A percentile compares a stretch with the other conserved stretches of the same genome.
phyloP scores from a whole-genome alignment of 2,888 invertebrate species.

The Tetrapedia diversipes region DNA sequence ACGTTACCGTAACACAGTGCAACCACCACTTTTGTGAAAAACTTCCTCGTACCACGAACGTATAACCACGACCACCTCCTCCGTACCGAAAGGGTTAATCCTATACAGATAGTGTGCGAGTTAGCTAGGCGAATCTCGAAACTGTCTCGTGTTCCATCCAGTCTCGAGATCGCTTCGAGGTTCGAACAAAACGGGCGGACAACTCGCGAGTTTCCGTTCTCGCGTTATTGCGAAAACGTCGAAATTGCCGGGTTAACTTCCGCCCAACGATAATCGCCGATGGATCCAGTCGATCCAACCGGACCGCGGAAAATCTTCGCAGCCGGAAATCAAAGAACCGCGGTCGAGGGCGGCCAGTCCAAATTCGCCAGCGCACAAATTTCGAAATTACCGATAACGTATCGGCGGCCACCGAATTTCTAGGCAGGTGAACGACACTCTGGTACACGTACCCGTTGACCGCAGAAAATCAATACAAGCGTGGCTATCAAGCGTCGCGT shows the following conservation, averaged over 20 bases:
- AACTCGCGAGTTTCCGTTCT: not conserved
- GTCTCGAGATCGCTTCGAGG: not conserved
- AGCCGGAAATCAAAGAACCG: not conserved
- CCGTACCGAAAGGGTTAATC: slow-evolving; percentile 6
- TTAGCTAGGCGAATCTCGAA: not conserved
- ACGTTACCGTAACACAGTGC: too few species aligned
- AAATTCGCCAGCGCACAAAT: slow-evolving; percentile 35
- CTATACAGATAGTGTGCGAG: too few species aligned
- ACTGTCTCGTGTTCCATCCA: slow-evolving; percentile 5
- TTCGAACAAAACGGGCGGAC: not conserved
- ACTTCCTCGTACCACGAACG: not conserved
- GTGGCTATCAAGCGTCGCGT: slow-evolving; percentile 29
- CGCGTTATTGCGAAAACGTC: slow-evolving; percentile 1
- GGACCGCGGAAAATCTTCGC: not conserved
- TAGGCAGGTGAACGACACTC: slow-evolving; percentile 32
- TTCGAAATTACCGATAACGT: slow-evolving; percentile 37
- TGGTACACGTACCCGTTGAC: slow-evolving; percentile 10
- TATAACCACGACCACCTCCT: not conserved
- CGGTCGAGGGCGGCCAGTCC: not conserved
- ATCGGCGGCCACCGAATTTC: slow-evolving; percentile 17
- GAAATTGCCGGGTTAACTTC: not conserved
- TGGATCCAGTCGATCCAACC: not conserved
- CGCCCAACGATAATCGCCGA: not conserved
- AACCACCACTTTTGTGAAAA: too few species aligned
- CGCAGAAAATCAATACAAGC: slow-evolving; percentile 45